phyloP scores from a whole-genome alignment of 2,113 vertebrate genomes.

The Gadus macrocephalus region DNA sequence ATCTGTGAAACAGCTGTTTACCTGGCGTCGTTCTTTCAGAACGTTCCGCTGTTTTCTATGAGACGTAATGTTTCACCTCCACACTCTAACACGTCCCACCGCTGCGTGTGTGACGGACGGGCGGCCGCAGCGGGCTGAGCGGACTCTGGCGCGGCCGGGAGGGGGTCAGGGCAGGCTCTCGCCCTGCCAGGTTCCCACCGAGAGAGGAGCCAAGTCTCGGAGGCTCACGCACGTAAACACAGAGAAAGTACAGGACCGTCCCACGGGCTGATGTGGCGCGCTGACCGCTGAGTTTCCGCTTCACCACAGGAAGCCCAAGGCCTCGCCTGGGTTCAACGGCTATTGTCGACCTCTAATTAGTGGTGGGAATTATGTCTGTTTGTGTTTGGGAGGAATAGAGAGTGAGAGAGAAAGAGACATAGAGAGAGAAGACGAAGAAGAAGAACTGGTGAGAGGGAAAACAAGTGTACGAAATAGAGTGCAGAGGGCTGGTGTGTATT shows the following conservation, averaged over 20 bases:
- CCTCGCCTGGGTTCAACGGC: constrained; percentile 43
- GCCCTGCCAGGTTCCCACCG: neutral
- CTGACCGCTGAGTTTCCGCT: constrained; percentile 40
- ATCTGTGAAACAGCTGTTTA: too few species aligned
- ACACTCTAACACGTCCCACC: constrained; percentile 13
- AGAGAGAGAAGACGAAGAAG: neutral
- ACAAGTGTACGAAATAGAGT: neutral
- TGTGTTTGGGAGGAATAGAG: neutral
- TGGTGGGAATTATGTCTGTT: constrained; percentile 18
- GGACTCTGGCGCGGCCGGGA: constrained; percentile 8
- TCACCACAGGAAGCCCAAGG: constrained; percentile 50
- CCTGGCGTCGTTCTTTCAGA: too few species aligned
- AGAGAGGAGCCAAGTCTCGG: constrained; percentile 4
- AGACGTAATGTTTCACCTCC: constrained; percentile 27
- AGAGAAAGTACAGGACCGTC: constrained; percentile 15
- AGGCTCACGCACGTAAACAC: constrained; percentile 30
- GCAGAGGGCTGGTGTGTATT: neutral
- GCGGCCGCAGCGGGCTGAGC: neutral
- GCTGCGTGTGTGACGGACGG: constrained; percentile 21
- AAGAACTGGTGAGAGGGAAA: neutral
- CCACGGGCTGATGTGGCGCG: constrained; percentile 40
- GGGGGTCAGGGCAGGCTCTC: neutral
- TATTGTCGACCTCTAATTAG: constrained; percentile 51
- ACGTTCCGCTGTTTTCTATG: neutral
- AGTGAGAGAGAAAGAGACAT: constrained; percentile 9